Conservation (phyloP, 2,888 invertebrate genomes). For the Chrysolina oricalcia region DNA sequence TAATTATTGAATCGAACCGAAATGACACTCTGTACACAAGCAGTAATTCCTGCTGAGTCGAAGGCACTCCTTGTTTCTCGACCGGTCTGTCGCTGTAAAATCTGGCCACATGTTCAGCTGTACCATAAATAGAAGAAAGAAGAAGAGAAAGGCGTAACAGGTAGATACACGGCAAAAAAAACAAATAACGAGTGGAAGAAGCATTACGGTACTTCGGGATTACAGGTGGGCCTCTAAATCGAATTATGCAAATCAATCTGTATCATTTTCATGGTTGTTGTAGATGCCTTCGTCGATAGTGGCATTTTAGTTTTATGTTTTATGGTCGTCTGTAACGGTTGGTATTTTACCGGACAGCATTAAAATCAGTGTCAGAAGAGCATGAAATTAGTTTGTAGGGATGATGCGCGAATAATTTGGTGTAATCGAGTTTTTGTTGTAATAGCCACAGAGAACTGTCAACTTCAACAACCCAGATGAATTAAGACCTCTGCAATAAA, state of each 20-base stretch:
- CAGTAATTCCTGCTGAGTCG: background rate
- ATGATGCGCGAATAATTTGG: background rate
- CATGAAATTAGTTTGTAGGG: background rate
- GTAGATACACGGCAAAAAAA: constrained; percentile 24
- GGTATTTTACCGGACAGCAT: background rate
- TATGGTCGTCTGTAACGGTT: background rate
- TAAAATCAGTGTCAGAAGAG: background rate
- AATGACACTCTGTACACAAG: constrained; percentile 8
- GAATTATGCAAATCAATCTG: constrained; percentile 34
- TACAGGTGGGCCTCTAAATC: constrained; percentile 35
- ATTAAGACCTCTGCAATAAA: no score
- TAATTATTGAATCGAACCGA: background rate
- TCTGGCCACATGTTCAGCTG: constrained; percentile 12
- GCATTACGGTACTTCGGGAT: constrained; percentile 29
- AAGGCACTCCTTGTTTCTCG: constrained; percentile 33
- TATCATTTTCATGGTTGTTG: constrained; percentile 19
- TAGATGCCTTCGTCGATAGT: background rate
- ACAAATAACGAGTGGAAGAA: constrained; percentile 14
- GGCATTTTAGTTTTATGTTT: background rate
- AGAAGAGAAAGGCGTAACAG: constrained; percentile 36
- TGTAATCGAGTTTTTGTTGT: background rate
- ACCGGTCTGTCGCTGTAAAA: constrained; percentile 28
- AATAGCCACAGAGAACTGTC: no score
- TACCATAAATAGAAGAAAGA: constrained; percentile 34
- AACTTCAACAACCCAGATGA: no score